A percentile compares a stretch with the other conserved stretches of the same genome.
Evolutionary conservation across 1,140 invertebrate species (phyloP).

Genomic region (Adelges cooleyi): DNA sequence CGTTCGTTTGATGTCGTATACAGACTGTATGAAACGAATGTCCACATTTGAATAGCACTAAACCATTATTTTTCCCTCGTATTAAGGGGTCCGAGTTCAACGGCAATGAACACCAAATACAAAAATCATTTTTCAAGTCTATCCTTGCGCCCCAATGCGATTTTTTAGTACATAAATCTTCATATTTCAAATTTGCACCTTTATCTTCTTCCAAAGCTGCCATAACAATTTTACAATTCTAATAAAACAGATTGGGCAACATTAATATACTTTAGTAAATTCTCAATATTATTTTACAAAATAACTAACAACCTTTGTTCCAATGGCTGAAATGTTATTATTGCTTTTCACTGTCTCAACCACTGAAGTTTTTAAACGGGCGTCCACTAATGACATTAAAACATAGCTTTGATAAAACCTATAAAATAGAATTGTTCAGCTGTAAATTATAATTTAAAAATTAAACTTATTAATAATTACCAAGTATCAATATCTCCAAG

Average conservation of each 20-base stretch:
- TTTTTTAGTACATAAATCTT: slow-evolving; percentile 13
- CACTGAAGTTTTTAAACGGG: neutral
- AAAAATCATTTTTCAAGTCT: slow-evolving; percentile 31
- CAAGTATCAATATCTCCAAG: slow-evolving; percentile 12
- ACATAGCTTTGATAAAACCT: slow-evolving; percentile 24
- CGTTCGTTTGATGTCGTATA: slow-evolving; percentile 29
- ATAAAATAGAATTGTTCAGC: neutral
- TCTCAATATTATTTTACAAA: neutral
- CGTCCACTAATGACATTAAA: neutral
- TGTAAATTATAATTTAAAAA: too few relatives aligned
- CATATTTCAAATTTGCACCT: neutral
- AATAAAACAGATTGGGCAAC: neutral
- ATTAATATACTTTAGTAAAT: neutral
- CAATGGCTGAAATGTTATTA: neutral
- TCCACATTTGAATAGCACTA: slow-evolving; percentile 33
- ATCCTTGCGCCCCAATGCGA: slow-evolving; percentile 33
- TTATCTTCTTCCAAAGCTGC: slow-evolving; percentile 2
- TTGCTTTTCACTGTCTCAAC: neutral
- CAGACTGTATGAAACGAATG: slow-evolving; percentile 34
- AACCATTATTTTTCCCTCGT: slow-evolving; percentile 29
- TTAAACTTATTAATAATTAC: neutral
- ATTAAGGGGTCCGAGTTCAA: slow-evolving; percentile 31
- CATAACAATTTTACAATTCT: neutral
- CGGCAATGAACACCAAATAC: slow-evolving; percentile 33
- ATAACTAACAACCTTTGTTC: neutral